Conservation (phyloP, 2,113 vertebrate genomes). For the Melierax canorus region DNA sequence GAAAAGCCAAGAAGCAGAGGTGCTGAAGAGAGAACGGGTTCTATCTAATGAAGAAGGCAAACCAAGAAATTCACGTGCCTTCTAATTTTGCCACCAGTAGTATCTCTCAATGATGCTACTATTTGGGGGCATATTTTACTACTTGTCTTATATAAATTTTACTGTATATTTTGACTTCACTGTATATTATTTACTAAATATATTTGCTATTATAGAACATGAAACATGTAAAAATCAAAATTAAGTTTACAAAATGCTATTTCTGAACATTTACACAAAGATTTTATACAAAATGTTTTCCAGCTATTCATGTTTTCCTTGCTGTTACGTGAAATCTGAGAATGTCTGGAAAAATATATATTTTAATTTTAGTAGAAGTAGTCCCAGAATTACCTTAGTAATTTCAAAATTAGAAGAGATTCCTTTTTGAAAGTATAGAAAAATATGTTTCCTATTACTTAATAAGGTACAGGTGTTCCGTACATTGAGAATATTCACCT, state of each 20-base stretch:
- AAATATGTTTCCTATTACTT: background rate
- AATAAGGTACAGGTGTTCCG: background rate
- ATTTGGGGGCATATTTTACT: background rate
- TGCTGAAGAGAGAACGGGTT: background rate
- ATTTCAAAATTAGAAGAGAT: background rate
- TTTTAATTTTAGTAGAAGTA: background rate
- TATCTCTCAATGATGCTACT: background rate
- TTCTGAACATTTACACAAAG: background rate
- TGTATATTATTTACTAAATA: background rate
- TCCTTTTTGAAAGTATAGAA: background rate
- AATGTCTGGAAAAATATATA: background rate
- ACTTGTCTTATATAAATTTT: background rate
- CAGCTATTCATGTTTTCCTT: background rate
- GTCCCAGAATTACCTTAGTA: background rate
- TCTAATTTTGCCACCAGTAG: background rate
- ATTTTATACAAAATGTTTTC: background rate
- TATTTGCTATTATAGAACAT: background rate
- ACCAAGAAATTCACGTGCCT: background rate
- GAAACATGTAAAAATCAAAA: background rate
- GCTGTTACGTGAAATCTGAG: background rate
- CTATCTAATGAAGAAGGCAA: background rate
- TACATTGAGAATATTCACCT: background rate
- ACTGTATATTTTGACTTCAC: background rate
- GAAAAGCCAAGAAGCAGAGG: background rate
- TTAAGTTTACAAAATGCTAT: background rate